Percentiles rank a stretch among this genome's conserved stretches.
Evolutionary conservation across 2,797 vertebrate genomes (phyloP).

Genomic region (Cephalopachus bancanus): DNA sequence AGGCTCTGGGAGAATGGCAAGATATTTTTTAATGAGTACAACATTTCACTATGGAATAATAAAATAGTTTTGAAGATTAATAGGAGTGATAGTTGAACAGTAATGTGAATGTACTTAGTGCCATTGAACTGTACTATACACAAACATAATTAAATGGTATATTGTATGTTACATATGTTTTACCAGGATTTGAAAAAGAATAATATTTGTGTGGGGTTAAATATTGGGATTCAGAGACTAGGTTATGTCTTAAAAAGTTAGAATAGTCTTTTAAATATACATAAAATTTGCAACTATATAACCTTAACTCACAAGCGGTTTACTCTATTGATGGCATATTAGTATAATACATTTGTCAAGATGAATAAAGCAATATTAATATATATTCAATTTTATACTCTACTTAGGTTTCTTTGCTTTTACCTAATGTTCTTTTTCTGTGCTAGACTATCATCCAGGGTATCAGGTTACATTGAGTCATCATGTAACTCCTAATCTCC

Average conservation of each 20-base stretch:
- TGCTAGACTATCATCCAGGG: background rate
- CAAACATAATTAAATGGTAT: background rate
- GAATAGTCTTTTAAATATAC: background rate
- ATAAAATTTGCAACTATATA: background rate
- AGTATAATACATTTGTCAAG: background rate
- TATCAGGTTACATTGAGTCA: background rate
- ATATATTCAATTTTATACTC: background rate
- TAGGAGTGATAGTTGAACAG: background rate
- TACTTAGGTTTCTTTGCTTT: background rate
- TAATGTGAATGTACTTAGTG: background rate
- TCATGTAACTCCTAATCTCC: background rate
- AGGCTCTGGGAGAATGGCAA: background rate
- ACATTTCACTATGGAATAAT: background rate
- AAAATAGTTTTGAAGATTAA: background rate
- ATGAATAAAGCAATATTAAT: background rate
- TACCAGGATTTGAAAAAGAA: background rate
- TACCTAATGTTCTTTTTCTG: background rate
- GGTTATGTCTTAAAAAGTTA: background rate
- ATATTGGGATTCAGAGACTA: background rate
- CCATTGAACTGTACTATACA: background rate
- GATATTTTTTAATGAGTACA: background rate
- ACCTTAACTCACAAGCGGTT: background rate
- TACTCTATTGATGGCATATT: background rate
- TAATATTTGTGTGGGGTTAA: background rate
- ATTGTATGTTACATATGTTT: background rate